Conservation (phyloP, 2,113 vertebrate genomes). For the Pithys albifrons region DNA sequence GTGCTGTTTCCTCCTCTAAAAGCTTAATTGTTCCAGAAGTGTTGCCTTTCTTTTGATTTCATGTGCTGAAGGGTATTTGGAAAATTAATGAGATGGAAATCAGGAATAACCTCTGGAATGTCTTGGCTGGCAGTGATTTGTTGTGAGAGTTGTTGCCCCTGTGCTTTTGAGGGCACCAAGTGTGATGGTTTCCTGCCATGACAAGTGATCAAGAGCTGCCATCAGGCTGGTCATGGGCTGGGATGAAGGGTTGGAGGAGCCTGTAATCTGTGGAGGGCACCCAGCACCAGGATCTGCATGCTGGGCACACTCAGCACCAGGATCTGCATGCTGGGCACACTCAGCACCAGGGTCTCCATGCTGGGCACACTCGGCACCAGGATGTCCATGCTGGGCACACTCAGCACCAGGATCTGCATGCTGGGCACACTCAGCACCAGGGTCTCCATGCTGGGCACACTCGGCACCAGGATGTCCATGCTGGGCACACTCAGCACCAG, state of each 20-base stretch:
- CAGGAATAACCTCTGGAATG: fast-evolving
- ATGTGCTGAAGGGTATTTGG: background rate
- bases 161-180: fast-evolving
- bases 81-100: background rate
- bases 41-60: no score
- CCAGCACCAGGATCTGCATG: no score
- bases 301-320: no score
- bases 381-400: no score
- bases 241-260: background rate
- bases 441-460: no score
- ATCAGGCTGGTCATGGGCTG: fast-evolving
- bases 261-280: fast-evolving
- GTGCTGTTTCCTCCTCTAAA: background rate
- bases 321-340: no score
- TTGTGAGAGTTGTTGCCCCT: background rate
- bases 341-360: no score
- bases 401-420: no score
- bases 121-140: fast-evolving
- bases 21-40: background rate
- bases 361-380: no score
- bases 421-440: no score
- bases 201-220: fast-evolving
- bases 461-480: no score
- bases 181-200: fast-evolving
- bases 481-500: no score